Percentiles rank a stretch among this genome's conserved stretches.
Evolutionary conservation across 2,113 vertebrate species (phyloP).

Genomic region (Hyla sarda): DNA sequence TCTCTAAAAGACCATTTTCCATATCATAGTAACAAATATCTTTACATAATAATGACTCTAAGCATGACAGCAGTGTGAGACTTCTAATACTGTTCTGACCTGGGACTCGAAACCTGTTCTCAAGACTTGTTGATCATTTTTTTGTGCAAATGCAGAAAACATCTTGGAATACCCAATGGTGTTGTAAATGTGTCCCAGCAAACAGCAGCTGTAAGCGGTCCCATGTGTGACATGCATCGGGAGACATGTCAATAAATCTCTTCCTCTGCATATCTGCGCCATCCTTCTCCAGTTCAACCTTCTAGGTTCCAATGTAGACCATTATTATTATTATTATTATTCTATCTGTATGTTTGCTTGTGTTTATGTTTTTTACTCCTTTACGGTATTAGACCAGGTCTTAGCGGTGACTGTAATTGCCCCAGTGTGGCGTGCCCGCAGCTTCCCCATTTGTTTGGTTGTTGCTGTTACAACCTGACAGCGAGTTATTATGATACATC

Average conservation of each 20-base stretch:
- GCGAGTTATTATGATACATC: slow-evolving; percentile 21
- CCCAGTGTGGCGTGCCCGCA: neutral
- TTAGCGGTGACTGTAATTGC: neutral
- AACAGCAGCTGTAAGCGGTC: neutral
- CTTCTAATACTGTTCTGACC: neutral
- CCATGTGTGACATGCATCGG: neutral
- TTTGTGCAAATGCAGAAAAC: neutral
- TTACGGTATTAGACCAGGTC: neutral
- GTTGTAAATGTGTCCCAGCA: neutral
- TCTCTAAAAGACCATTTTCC: no score
- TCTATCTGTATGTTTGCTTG: neutral
- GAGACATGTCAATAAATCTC: neutral
- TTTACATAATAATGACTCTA: neutral
- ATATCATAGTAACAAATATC: no score
- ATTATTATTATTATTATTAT: neutral
- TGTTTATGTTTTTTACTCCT: neutral
- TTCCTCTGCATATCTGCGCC: neutral
- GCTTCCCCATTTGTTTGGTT: slow-evolving; percentile 13
- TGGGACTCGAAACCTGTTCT: neutral
- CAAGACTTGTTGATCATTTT: neutral
- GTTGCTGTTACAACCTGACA: slow-evolving; percentile 30
- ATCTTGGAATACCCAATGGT: neutral
- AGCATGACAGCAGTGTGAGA: neutral
- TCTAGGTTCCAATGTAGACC: neutral
- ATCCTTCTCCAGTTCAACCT: neutral